Evolutionary conservation across 2,797 vertebrate genomes (phyloP).

Genomic region (Urosaurus nigricauda): DNA sequence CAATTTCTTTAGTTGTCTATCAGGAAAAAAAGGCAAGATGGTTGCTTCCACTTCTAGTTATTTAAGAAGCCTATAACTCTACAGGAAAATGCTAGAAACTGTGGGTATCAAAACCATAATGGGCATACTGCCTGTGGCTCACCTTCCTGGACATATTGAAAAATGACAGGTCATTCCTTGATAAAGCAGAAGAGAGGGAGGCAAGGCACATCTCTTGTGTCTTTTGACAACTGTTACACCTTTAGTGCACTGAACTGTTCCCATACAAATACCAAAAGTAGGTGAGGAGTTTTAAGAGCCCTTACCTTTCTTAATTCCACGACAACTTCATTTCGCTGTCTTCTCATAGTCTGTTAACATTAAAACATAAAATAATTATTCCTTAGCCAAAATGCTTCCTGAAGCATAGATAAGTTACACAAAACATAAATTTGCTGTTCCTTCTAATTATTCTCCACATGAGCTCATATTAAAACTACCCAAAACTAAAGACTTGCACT

Average conservation of each 20-base stretch:
- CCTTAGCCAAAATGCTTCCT: not conserved
- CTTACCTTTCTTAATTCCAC: constrained; percentile 98
- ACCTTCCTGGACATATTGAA: not conserved
- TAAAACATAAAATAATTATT: constrained; percentile 22
- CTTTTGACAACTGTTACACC: not conserved
- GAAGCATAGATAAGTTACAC: not conserved
- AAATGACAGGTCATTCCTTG: not conserved
- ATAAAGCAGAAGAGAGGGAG: not conserved
- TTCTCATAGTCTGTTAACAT: constrained; percentile 93
- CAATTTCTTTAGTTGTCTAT: not conserved
- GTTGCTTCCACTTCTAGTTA: not conserved
- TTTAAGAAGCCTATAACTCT: not conserved
- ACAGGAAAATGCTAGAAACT: not conserved
- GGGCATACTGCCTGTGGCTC: not conserved
- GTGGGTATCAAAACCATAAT: too few relatives aligned
- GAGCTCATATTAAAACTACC: not conserved
- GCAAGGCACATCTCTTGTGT: too few relatives aligned
- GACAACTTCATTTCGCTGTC: constrained; percentile 98
- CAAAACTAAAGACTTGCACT: not conserved
- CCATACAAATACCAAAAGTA: not conserved
- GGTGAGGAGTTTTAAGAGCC: not conserved
- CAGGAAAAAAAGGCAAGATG: not conserved
- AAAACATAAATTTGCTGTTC: not conserved
- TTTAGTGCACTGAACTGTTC: not conserved
- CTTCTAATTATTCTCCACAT: not conserved